Evolutionary conservation across 2,888 invertebrate species (phyloP).

Genomic region (Ecliptopera silaceata): DNA sequence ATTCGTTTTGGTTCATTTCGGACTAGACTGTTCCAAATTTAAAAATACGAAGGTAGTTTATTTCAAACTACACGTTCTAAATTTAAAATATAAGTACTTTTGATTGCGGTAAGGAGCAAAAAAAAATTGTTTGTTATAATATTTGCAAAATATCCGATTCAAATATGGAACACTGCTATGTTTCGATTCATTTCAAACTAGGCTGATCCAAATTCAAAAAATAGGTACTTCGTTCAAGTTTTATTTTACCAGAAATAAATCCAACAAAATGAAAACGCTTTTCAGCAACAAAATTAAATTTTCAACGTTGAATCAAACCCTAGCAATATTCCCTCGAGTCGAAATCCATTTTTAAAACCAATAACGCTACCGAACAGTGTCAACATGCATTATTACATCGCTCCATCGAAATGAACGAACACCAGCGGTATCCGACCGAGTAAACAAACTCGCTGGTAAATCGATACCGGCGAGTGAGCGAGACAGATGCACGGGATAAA

Average conservation of each 20-base stretch:
- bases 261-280: background rate
- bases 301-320: conserved; percentile 6
- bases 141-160: too few relatives aligned
- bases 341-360: conserved; percentile 32
- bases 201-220: too few relatives aligned
- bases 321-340: conserved; percentile 7
- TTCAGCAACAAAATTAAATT: conserved; percentile 1
- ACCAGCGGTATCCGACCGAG: conserved; percentile 65
- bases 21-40: too few relatives aligned
- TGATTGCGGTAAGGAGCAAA: too few relatives aligned
- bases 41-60: too few relatives aligned
- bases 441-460: conserved; percentile 69
- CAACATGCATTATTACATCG: conserved; percentile 59
- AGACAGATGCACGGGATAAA: conserved; percentile 41
- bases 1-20: too few relatives aligned
- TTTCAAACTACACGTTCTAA: too few relatives aligned
- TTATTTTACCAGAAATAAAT: background rate
- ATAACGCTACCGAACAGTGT: conserved; percentile 57
- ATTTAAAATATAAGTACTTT: too few relatives aligned
- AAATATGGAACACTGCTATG: too few relatives aligned
- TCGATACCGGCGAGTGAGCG: conserved; percentile 62
- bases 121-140: too few relatives aligned
- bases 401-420: conserved; percentile 50
- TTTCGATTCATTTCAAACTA: too few relatives aligned
- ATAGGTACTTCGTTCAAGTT: background rate